phyloP scores from a whole-genome alignment of 2,113 vertebrate species.

The Sula dactylatra region DNA sequence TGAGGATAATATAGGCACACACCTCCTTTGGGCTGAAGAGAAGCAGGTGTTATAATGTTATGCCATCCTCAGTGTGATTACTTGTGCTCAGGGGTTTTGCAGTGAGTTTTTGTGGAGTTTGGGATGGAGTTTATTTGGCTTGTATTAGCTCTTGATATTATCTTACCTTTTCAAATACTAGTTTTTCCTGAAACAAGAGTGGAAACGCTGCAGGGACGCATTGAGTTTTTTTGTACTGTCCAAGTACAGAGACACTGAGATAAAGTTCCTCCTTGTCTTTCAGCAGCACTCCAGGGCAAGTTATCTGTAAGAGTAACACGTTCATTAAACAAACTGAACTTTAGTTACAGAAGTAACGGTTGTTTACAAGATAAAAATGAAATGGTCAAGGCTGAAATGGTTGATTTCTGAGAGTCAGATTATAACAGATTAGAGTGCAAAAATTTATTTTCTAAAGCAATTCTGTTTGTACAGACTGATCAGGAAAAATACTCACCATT shows the following conservation, averaged over 20 bases:
- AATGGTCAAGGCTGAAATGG: conserved; percentile 5
- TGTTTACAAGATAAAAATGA: conserved; percentile 39
- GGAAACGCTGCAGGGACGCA: conserved; percentile 84
- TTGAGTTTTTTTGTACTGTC: conserved; percentile 85
- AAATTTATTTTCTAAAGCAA: neutral
- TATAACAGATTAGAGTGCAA: neutral
- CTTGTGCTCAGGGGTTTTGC: neutral
- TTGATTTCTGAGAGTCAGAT: neutral
- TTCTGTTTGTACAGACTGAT: neutral
- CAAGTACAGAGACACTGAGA: conserved; percentile 87
- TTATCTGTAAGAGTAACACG: conserved; percentile 78
- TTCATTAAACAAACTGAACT: conserved; percentile 17
- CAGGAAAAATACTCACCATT: neutral
- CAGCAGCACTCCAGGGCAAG: conserved; percentile 86
- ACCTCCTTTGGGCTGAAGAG: neutral
- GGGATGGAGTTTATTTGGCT: neutral
- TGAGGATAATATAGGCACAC: neutral
- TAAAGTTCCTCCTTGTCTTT: conserved; percentile 82
- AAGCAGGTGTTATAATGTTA: neutral
- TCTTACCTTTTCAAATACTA: conserved; percentile 91
- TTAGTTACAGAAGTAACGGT: neutral
- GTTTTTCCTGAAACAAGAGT: conserved; percentile 83
- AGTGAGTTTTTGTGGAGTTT: neutral
- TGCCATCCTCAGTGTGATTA: neutral
- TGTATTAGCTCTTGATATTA: neutral